phyloP scores from a whole-genome alignment of 2,113 vertebrate genomes.

The Crocuta crocuta region DNA sequence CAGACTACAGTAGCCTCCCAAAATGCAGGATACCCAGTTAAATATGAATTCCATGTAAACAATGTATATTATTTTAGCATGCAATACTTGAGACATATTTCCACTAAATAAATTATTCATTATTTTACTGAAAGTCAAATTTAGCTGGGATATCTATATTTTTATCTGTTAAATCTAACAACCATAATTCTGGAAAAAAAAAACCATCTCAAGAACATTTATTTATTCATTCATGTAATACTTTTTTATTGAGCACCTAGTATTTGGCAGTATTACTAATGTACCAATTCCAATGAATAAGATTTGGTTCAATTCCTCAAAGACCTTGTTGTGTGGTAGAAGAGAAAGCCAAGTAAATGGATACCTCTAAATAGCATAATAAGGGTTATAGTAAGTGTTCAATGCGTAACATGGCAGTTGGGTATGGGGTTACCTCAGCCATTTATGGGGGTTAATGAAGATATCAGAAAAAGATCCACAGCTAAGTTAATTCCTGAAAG shows the following conservation, averaged over 20 bases:
- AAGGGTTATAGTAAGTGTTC: neutral
- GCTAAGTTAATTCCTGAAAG: neutral
- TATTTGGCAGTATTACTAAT: neutral
- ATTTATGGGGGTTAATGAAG: neutral
- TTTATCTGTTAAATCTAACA: neutral
- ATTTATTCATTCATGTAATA: neutral
- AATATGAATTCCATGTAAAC: neutral
- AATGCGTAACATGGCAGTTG: accelerated
- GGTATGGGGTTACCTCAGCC: neutral
- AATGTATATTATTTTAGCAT: neutral
- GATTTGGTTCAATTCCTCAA: neutral
- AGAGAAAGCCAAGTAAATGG: neutral
- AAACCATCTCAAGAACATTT: neutral
- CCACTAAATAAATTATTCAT: neutral
- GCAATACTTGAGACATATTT: neutral
- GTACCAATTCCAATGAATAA: neutral
- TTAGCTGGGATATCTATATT: neutral
- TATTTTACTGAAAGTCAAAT: neutral
- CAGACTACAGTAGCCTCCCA: neutral
- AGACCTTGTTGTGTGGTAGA: neutral
- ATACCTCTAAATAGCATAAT: neutral
- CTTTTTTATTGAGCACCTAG: neutral
- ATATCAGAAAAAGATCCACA: neutral
- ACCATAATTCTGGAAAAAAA: neutral
- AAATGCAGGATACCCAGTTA: neutral